These are phyloP conservation scores for Chiridota heheva DNA, from an alignment of 35 echinoderm and acorn worm species.

Conservation along the genomic window DNA sequence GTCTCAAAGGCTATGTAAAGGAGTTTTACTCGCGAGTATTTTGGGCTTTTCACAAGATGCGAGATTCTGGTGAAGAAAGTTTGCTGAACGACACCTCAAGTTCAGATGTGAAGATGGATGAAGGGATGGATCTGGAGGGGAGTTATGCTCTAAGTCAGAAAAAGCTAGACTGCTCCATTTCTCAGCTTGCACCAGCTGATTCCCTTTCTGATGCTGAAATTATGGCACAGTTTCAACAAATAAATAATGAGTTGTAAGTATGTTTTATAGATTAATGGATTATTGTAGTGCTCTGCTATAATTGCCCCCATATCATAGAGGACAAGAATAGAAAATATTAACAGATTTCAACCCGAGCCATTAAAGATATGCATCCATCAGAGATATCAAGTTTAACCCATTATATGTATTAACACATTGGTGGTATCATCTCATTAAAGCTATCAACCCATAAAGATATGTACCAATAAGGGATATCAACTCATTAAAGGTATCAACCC, in stretches of 20 bases:
- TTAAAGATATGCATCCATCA: no score
- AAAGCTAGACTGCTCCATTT: neutral
- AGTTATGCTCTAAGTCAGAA: neutral
- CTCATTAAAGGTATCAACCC: no score
- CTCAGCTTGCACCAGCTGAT: neutral
- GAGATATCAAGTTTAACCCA: no score
- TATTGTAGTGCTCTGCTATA: neutral
- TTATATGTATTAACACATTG: no score
- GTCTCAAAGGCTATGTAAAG: constrained; percentile 5
- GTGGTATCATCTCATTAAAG: no score
- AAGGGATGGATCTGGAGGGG: constrained; percentile 1
- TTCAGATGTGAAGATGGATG: constrained; percentile 45
- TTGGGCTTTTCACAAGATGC: constrained; percentile 16
- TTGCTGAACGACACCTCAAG: neutral
- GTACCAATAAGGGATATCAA: no score
- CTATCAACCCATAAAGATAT: no score
- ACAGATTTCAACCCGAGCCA: no score
- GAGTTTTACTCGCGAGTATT: constrained; percentile 25
- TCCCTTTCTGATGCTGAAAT: neutral
- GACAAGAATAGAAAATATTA: no score
- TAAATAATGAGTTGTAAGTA: constrained; percentile 43
- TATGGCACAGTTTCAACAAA: constrained; percentile 21
- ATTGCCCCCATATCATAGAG: no score
- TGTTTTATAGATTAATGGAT: neutral
- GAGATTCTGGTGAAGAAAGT: neutral